Evolutionary conservation across 35 echinoderm and acorn worm species (phyloP), one percentile per base, ranked within the genome.

Genomic region (Acanthaster planci): DNA sequence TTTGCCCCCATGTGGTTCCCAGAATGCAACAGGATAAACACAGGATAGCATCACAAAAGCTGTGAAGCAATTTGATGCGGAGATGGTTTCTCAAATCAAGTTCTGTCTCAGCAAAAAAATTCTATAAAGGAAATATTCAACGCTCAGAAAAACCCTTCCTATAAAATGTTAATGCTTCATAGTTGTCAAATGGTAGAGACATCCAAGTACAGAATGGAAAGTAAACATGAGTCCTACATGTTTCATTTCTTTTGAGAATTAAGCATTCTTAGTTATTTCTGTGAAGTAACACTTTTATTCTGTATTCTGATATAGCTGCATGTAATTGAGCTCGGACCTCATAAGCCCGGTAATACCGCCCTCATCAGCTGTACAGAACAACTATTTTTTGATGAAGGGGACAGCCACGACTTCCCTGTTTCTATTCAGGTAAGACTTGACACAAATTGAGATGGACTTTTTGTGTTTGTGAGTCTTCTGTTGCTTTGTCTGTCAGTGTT

Each of bases 291-390:
- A 5, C 18, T 21, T 19, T 21, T 75, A 19, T 85, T 34, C 76
- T 77, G 12, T 77, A 51, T 60, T 89, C 60, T 21, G 22, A 38
- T 39, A 26, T 85, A 97, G 96, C 52, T 99, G 31, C 96, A 99
- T 67, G 80, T 99, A 39, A 91, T 99, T 27, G 96, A 99, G 72
- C 88, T 99, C 0, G 96, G 96, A 56, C 96, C 96, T 30, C 89
- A 91, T 60, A 81, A 94, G 60, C 31, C 77, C 58, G 92, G 92
- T 5, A 94, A 94, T 47, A 82, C 83, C 32, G 76, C 88, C 26
- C 83, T 99, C 31, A 91, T 89, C 16, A 94, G 90, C 54, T 87
- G 87, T 67, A 87, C 92, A 30, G 96, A 99, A 76, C 91, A 91
- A 80, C 75, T 99, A 81, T 89, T 80, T 53, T 99, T 99, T 83